These are phyloP conservation scores for Triops cancriformis DNA, from an alignment of 1,140 invertebrate genomes.

Conservation along the genomic window DNA sequence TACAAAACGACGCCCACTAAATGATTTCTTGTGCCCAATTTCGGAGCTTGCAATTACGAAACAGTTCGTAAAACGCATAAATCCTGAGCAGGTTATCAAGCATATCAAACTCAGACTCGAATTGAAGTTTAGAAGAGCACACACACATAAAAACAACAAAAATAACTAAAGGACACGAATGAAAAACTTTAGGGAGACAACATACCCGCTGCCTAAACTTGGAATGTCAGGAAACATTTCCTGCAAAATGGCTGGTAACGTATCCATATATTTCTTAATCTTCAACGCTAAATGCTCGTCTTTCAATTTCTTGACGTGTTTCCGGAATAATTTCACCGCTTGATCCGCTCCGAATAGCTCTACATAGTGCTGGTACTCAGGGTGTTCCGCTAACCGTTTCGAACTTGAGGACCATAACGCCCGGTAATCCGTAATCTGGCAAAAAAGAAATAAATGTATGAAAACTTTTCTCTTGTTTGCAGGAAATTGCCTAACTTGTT, in stretches of 20 bases:
- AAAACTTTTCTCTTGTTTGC: not conserved
- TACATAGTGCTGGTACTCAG: slow-evolving; percentile 83
- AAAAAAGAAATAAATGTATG: slow-evolving; percentile 15
- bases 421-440: slow-evolving; percentile 61
- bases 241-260: slow-evolving; percentile 67
- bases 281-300: slow-evolving; percentile 74
- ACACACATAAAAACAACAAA: not conserved
- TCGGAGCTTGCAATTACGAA: too few species aligned
- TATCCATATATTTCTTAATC: slow-evolving; percentile 69
- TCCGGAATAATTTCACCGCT: slow-evolving; percentile 67
- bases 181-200: slow-evolving; percentile 12
- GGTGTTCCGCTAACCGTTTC: slow-evolving; percentile 75
- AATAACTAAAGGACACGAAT: not conserved
- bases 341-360: slow-evolving; percentile 81
- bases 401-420: slow-evolving; percentile 75
- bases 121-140: too few species aligned
- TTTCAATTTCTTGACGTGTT: slow-evolving; percentile 74
- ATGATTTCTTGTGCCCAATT: too few species aligned
- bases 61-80: too few species aligned
- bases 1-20: too few species aligned
- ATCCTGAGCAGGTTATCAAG: too few species aligned
- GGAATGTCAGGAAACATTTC: slow-evolving; percentile 73
- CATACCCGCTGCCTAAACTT: slow-evolving; percentile 61
- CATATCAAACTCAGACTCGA: too few species aligned
- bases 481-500: slow-evolving; percentile 49